Conservation (phyloP, 2,797 vertebrate species). For the Chelon auratus region DNA sequence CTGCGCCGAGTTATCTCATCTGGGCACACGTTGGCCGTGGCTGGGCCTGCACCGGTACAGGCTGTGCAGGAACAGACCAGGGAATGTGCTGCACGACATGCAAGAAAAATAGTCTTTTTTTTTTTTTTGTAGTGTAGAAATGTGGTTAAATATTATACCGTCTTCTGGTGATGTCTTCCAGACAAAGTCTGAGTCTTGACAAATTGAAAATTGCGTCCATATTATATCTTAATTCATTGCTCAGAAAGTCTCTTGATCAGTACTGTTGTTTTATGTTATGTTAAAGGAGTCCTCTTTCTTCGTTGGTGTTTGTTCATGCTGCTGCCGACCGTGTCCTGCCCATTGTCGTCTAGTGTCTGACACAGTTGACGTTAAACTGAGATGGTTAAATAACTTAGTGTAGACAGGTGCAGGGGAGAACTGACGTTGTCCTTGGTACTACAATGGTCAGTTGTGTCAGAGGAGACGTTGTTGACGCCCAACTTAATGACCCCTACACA, state of each 20-base stretch:
- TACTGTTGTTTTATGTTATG: neutral
- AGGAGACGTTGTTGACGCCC: slow-evolving; percentile 81
- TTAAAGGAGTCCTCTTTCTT: neutral
- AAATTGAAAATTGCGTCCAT: too few species aligned
- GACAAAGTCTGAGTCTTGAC: too few species aligned
- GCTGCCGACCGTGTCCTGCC: neutral
- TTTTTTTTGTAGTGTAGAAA: neutral
- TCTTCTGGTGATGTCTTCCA: too few species aligned
- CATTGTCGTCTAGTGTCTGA: slow-evolving; percentile 2
- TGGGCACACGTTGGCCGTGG: slow-evolving; percentile 80
- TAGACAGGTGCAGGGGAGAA: slow-evolving; percentile 36
- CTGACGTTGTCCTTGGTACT: slow-evolving; percentile 33
- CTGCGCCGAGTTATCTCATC: slow-evolving; percentile 84
- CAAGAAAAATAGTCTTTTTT: slow-evolving; percentile 41
- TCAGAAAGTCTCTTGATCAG: neutral
- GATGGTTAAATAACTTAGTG: slow-evolving; percentile 27
- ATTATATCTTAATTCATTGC: neutral
- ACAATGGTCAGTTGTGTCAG: slow-evolving; percentile 63
- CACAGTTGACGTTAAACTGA: neutral
- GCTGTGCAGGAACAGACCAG: slow-evolving; percentile 60
- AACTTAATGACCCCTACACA: slow-evolving; percentile 41
- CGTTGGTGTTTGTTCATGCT: neutral
- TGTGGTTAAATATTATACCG: slow-evolving; percentile 12
- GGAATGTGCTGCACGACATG: slow-evolving; percentile 45
- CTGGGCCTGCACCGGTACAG: slow-evolving; percentile 68